Conservation (phyloP, 1,140 invertebrate genomes). For the Caenorhabditis inopinata region DNA sequence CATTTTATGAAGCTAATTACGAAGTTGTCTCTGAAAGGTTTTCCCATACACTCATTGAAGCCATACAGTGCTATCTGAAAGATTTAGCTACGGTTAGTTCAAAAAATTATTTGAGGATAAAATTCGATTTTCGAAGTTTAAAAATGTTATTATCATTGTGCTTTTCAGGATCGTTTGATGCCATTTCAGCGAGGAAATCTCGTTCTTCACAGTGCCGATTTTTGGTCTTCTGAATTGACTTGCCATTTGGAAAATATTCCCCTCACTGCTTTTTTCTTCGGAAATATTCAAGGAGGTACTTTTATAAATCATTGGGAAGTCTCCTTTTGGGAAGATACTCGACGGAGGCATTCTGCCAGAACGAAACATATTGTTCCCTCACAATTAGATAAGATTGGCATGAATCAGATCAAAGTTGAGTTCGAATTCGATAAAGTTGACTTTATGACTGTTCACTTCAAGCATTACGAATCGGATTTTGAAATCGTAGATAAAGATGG, state of each 20-base stretch:
- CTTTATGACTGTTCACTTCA: conserved; percentile 19
- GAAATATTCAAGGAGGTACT: conserved; percentile 36
- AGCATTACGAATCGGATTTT: not conserved
- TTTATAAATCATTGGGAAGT: conserved; percentile 42
- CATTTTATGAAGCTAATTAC: conserved; percentile 20
- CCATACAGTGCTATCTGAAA: not conserved
- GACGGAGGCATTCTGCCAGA: not conserved
- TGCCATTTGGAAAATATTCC: not conserved
- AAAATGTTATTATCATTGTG: not conserved
- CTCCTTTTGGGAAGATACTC: not conserved
- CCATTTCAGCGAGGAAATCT: conserved; percentile 4
- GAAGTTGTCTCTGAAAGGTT: not conserved
- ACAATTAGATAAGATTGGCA: not conserved
- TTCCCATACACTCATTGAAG: not conserved
- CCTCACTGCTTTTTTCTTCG: not conserved
- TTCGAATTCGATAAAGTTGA: conserved; percentile 19
- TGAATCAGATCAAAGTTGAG: not conserved
- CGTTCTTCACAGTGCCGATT: conserved; percentile 13
- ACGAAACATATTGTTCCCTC: not conserved
- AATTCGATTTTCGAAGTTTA: not conserved
- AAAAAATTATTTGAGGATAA: not conserved
- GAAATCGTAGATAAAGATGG: not conserved
- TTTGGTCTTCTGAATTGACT: not conserved
- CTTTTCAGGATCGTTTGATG: not conserved
- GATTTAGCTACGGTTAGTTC: not conserved